Base-by-base conservation (phyloP, 2,797 vertebrate species). In the Lagorchestes hirsutus region DNA sequence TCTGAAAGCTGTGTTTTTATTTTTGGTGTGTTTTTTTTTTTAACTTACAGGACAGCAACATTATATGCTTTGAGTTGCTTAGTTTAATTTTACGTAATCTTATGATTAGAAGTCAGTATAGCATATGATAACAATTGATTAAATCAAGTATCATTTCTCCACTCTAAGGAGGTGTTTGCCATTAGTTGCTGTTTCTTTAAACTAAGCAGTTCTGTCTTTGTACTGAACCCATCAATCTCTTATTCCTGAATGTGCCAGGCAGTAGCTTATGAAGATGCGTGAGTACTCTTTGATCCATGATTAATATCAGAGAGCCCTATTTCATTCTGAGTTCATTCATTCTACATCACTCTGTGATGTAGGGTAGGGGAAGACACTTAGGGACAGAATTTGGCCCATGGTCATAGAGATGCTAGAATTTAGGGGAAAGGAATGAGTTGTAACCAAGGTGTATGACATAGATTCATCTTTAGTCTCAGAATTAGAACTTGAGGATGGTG, bases 251-350 rank as follows among this genome's bases (percentile, higher is more conserved):
- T 52, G 54, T 87, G 92, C 52, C 52, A 82, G 91, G 56, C 54
- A 55, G 40, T 55, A 1, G 91, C 93, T 94, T 62, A 27, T 52
- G 67, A 54, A 57, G n/a, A 11, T n/a, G 54, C 29, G 56, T 62
- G 4, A 22, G 24, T 52, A 90, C 10, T 62, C 0, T 54, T 91
- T 22, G 55, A 52, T 82, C 92, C 4, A 8, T 92, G 52, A 94
- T 18, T 57, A 62, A 93, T 90, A 93, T 56, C 31, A 0, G 2
- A 92, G 58, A 55, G 18, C 91, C 91, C 90, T 95, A 34, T 82
- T 95, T 95, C 29, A 22, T 92, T 92, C 34, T 54, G 31, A 67
- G 67, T 50, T 27, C 93, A 55, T 95, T 56, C 22, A 57, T 57
- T 57, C 56, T 57, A 57, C 56, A 57, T 27, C 58, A 59, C 6